Percentiles rank a stretch among this genome's conserved stretches.
phyloP scores from a whole-genome alignment of 2,113 vertebrate species.

The Tyrannus savana region DNA sequence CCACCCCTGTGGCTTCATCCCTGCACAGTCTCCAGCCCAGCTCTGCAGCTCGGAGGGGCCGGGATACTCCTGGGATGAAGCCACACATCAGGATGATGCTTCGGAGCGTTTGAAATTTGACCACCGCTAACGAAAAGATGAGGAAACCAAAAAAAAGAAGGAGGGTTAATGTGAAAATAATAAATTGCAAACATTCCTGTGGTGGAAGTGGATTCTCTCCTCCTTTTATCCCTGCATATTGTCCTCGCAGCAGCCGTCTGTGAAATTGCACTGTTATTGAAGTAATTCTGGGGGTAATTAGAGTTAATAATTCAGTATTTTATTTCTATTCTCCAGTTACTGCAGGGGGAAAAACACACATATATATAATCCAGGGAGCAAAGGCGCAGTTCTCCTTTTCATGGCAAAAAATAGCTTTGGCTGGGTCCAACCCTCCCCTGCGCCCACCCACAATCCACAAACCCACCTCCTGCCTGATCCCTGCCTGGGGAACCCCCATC shows the following conservation, averaged over 20 bases:
- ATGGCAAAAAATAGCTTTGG: constrained; percentile 31
- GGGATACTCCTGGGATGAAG: neutral
- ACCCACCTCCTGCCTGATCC: neutral
- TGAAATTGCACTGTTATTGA: constrained; percentile 76
- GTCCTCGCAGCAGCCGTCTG: constrained; percentile 75
- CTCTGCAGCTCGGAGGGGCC: neutral
- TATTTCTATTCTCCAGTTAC: constrained; percentile 75
- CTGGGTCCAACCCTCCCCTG: neutral
- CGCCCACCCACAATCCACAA: neutral
- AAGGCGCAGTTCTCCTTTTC: constrained; percentile 1
- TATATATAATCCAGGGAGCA: constrained; percentile 42
- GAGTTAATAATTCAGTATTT: constrained; percentile 77
- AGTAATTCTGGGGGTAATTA: constrained; percentile 78
- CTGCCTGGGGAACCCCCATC: neutral
- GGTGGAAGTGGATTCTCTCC: constrained; percentile 72
- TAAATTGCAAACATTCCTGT: constrained; percentile 74
- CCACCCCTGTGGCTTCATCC: neutral
- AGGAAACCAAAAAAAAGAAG: neutral
- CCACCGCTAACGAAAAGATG: neutral
- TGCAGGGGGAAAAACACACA: constrained; percentile 55
- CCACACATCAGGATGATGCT: neutral
- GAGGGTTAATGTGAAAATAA: constrained; percentile 67
- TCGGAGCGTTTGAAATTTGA: constrained; percentile 2
- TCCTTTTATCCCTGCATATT: constrained; percentile 71
- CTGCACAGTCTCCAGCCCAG: neutral